Evolutionary conservation across 2,888 invertebrate genomes (phyloP).

Genomic region (Argyresthia albistria): DNA sequence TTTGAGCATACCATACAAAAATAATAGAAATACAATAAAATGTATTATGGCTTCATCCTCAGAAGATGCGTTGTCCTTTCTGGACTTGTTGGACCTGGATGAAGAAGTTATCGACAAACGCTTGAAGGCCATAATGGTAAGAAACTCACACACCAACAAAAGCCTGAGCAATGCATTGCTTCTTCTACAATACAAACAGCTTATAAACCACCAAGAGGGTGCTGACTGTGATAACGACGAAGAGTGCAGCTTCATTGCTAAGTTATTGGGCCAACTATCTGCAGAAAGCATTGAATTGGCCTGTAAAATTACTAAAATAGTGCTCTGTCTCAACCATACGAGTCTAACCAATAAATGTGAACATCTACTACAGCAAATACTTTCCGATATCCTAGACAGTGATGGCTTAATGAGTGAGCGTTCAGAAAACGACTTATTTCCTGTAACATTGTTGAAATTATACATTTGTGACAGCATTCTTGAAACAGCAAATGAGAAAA

Average conservation of each 20-base stretch:
- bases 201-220: conserved; percentile 46
- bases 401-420: conserved; percentile 3
- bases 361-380: conserved; percentile 56
- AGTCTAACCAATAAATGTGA: conserved; percentile 42
- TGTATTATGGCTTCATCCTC: not conserved
- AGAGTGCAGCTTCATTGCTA: conserved; percentile 41
- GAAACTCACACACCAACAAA: conserved; percentile 26
- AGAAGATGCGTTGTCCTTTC: conserved; percentile 32
- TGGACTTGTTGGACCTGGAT: conserved; percentile 54
- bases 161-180: conserved; percentile 37
- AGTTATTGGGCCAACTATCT: conserved; percentile 27
- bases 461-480: conserved; percentile 43
- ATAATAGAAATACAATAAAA: not conserved
- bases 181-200: conserved; percentile 51
- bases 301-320: conserved; percentile 36
- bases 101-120: conserved; percentile 49
- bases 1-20: not conserved
- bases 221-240: conserved; percentile 46
- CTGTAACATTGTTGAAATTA: conserved; percentile 21
- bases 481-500: conserved; percentile 28
- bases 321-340: conserved; percentile 33
- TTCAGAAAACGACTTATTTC: conserved; percentile 6
- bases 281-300: conserved; percentile 33
- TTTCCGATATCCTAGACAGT: conserved; percentile 27
- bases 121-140: conserved; percentile 39